Conservation (phyloP, 2,113 vertebrate genomes). For the Bos indicus region DNA sequence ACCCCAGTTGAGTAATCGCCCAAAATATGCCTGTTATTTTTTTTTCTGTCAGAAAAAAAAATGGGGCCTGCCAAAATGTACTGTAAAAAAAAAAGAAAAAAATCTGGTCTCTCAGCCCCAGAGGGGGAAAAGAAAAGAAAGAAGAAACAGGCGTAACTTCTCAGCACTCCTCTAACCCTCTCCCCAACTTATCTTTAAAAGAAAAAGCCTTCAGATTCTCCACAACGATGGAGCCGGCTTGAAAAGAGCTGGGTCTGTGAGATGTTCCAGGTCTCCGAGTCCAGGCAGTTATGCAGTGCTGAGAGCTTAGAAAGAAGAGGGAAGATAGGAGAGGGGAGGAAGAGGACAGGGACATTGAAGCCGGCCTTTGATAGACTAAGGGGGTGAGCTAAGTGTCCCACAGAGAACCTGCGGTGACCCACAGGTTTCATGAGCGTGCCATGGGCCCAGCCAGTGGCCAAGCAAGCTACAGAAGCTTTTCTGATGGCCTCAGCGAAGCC, state of each 20-base stretch:
- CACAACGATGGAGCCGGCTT: background rate
- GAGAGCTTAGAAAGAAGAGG: background rate
- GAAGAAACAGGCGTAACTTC: constrained; percentile 53
- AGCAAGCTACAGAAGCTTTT: background rate
- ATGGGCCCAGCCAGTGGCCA: background rate
- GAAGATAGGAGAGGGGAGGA: background rate
- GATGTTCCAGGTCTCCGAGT: background rate
- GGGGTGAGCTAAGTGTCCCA: background rate
- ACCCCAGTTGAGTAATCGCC: constrained; percentile 83
- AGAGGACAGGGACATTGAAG: background rate
- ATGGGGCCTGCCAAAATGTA: constrained; percentile 77
- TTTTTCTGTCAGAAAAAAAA: constrained; percentile 76
- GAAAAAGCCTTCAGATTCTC: constrained; percentile 36
- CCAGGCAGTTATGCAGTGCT: background rate
- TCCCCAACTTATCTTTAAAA: constrained; percentile 55
- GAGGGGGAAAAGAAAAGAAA: constrained; percentile 62
- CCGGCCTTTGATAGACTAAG: background rate
- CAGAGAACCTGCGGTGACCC: background rate
- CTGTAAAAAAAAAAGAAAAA: constrained; percentile 61
- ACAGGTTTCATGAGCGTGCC: fast-evolving
- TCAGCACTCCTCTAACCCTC: constrained; percentile 45
- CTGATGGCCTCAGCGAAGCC: background rate
- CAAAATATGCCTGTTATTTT: constrained; percentile 84
- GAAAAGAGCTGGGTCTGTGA: background rate
- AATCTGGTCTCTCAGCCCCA: constrained; percentile 40